Base-by-base conservation (phyloP, 2,888 invertebrate species). In the Prostheceraeus crozeri region DNA sequence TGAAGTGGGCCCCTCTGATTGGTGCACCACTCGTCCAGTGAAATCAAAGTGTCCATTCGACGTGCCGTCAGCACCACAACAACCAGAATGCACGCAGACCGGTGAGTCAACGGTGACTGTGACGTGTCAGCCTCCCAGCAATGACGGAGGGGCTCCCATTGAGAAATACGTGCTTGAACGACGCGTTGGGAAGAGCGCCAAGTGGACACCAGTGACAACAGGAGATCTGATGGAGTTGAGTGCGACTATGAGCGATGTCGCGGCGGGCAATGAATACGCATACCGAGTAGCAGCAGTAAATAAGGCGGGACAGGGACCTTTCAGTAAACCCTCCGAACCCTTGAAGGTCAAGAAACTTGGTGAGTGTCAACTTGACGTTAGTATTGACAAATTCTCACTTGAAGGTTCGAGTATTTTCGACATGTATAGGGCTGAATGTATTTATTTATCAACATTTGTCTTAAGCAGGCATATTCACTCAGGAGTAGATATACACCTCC, bases 111-210 rank as follows among this genome's bases (percentile, higher is more conserved):
- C 85, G 0, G 83, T 86, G 6, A 83, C 83, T 14, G 81, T 89
- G 63, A 83, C 84, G 74, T 89, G 89, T 89, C 84, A 85, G 70
- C 84, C 86, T 35, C 87, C 89, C 0, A 72, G 81, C 1, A 84
- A 85, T 69, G 85, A 86, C 70, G 88, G 89, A 63, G 88, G 88
- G 30, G 73, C 85, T 55, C 85, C 85, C 62, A 81, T 89, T 61
- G 83, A 83, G 1, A 84, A 84, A 68, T 89, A 89, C 70, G 82
- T 83, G 6, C 82, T 89, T 11, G 70, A 70, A 27, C 83, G 83
- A 67, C 27, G 48, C 48, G 3, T 28, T 28, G 27, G 27, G n/a
- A 28, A 28, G 3, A 14, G 48, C 14, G 27, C 6, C 8, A 28
- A n/a, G 14, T 53, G 3, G 53, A 53, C 8, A 46, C 8, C 3